Conservation (phyloP, 2,113 vertebrate species). For the Tupaia chinensis region DNA sequence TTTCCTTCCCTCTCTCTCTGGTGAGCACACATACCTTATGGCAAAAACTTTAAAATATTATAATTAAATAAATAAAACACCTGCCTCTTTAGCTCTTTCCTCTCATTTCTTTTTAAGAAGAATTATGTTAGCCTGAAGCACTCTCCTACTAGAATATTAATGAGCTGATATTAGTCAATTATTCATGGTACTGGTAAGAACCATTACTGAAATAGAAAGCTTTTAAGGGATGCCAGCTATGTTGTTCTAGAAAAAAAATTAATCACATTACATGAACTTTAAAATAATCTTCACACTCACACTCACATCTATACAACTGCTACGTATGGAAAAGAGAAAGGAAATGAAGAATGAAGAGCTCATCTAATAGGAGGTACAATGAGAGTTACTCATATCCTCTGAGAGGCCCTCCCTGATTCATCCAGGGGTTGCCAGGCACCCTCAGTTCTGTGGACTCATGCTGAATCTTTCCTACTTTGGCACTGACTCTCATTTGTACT, state of each 20-base stretch:
- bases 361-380: background rate
- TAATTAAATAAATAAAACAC: too few species aligned
- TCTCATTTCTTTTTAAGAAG: slow-evolving; percentile 40
- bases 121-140: slow-evolving; percentile 70
- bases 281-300: slow-evolving; percentile 38
- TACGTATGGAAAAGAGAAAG: background rate
- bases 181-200: slow-evolving; percentile 75
- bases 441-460: background rate
- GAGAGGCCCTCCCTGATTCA: background rate
- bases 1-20: too few species aligned
- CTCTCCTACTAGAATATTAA: slow-evolving; percentile 75
- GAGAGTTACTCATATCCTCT: background rate
- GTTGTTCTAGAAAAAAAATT: slow-evolving; percentile 37
- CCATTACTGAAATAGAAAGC: slow-evolving; percentile 65
- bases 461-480: background rate
- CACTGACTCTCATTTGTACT: background rate
- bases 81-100: too few species aligned
- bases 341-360: background rate
- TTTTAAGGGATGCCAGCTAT: slow-evolving; percentile 68
- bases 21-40: too few species aligned
- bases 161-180: slow-evolving; percentile 66
- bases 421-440: background rate
- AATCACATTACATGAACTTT: slow-evolving; percentile 58
- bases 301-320: background rate
- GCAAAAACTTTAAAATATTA: too few species aligned